Evolutionary conservation across 2,888 invertebrate genomes (phyloP), one percentile per base, ranked within the genome.

Genomic region (Tachystola acroxantha): DNA sequence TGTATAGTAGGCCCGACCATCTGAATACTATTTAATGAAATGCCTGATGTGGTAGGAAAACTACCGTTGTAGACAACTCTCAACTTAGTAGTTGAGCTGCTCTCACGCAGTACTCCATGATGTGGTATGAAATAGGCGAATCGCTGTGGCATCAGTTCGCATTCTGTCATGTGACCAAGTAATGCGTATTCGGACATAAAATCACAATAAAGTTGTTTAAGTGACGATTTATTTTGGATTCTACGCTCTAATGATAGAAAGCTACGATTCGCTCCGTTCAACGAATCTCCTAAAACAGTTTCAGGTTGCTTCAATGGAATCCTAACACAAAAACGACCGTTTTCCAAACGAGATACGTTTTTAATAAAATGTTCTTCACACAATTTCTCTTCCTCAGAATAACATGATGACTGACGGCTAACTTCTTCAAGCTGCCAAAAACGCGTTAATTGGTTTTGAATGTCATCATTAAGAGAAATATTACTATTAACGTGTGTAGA

Each of bases 341-440:
- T 40, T n/a, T 11, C 10, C 3, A 42, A n/a, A 6, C 51, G 40
- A 28, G 37, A 36, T 0, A 41, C 40, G 27, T 49, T 46, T 24
- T 43, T 36, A 1, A 43, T 7, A 37, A 45, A 50, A 35, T n/a
- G n/a, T n/a, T n/a, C 37, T 28, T 43, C 43, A 35, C 45, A 45
- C 3, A 13, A 0, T 12, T 40, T 43, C 31, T 53, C 55, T 24
- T 56, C 52, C 5, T 20, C n/a, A n/a, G n/a, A n/a, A n/a, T n/a
- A n/a, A n/a, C n/a, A n/a, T n/a, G n/a, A n/a, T 24, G 34, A 37
- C 12, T 36, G 9, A 13, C 22, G 13, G 20, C 26, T n/a, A n/a
- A n/a, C n/a, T n/a, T 48, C 48, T n/a, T 51, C 46, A 6, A 50
- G 35, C 6, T 46, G 32, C 46, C 45, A 46, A 39, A 48, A 48